Evolutionary conservation across 2,888 invertebrate genomes (phyloP).

Genomic region (Monoplex corrugatus): DNA sequence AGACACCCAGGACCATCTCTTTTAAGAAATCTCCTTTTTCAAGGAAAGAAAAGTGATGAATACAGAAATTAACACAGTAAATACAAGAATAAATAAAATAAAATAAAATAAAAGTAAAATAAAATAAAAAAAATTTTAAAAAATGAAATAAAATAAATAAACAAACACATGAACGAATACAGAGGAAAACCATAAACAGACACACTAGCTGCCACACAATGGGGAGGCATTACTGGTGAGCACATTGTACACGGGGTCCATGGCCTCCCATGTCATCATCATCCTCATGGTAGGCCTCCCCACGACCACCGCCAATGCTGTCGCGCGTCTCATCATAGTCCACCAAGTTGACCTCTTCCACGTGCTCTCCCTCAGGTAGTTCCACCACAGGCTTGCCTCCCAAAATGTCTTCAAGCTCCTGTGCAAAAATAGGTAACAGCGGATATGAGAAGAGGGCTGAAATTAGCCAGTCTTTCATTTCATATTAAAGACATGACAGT

Average conservation of each 20-base stretch:
- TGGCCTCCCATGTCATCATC: slow-evolving; percentile 87
- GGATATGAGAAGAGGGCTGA: not conserved
- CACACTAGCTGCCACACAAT: not conserved
- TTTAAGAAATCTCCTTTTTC: too few relatives aligned
- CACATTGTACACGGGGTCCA: slow-evolving; percentile 87
- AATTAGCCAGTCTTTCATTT: too few relatives aligned
- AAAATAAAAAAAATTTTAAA: too few relatives aligned
- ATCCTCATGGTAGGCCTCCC: slow-evolving; percentile 86
- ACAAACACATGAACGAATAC: not conserved
- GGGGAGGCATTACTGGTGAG: slow-evolving; percentile 86
- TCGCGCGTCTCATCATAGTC: slow-evolving; percentile 87
- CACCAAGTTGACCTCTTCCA: slow-evolving; percentile 92
- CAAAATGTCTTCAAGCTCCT: slow-evolving; percentile 88
- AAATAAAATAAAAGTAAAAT: too few relatives aligned
- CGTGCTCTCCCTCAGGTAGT: slow-evolving; percentile 90
- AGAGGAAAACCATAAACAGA: not conserved
- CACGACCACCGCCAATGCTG: slow-evolving; percentile 82
- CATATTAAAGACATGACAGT: too few relatives aligned
- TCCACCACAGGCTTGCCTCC: slow-evolving; percentile 88
- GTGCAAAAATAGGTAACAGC: too few relatives aligned
- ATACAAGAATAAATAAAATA: too few relatives aligned
- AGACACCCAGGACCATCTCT: too few relatives aligned
- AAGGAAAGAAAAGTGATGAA: too few relatives aligned
- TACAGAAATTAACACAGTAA: too few relatives aligned
- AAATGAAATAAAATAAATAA: too few relatives aligned